Conservation (phyloP, 2,113 vertebrate species). For the Nibea coibor region DNA sequence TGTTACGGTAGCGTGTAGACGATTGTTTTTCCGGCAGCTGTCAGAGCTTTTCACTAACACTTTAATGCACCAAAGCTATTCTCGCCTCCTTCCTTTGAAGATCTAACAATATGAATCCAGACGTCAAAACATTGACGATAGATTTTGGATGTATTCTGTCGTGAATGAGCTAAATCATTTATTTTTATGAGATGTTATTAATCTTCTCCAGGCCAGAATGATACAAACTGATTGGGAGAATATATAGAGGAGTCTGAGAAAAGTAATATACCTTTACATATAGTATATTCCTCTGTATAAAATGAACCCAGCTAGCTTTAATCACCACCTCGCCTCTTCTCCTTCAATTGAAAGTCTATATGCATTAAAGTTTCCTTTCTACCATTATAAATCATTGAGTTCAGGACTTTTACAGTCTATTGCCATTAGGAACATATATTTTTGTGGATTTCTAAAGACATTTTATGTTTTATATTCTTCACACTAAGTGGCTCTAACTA, state of each 20-base stretch:
- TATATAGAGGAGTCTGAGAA: not conserved
- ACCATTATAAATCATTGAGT: not conserved
- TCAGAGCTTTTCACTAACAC: not conserved
- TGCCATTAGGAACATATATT: not conserved
- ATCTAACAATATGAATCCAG: not conserved
- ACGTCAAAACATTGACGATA: not conserved
- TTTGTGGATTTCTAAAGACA: not conserved
- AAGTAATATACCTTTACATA: not conserved
- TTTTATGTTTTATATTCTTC: not conserved
- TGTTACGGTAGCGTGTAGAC: not conserved
- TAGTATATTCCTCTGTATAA: not conserved
- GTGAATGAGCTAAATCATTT: not conserved
- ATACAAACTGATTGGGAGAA: not conserved
- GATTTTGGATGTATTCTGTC: not conserved
- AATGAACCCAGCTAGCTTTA: constrained; percentile 11
- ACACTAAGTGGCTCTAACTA: constrained; percentile 12
- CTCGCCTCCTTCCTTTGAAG: not conserved
- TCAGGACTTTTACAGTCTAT: not conserved
- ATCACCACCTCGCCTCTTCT: not conserved
- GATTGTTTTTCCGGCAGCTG: not conserved
- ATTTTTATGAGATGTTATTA: not conserved
- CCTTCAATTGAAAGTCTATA: not conserved
- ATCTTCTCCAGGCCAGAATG: not conserved
- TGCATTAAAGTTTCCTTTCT: not conserved
- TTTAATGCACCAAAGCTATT: not conserved